Conservation (phyloP, 1,140 invertebrate species). For the Lordiphosa mommai region DNA sequence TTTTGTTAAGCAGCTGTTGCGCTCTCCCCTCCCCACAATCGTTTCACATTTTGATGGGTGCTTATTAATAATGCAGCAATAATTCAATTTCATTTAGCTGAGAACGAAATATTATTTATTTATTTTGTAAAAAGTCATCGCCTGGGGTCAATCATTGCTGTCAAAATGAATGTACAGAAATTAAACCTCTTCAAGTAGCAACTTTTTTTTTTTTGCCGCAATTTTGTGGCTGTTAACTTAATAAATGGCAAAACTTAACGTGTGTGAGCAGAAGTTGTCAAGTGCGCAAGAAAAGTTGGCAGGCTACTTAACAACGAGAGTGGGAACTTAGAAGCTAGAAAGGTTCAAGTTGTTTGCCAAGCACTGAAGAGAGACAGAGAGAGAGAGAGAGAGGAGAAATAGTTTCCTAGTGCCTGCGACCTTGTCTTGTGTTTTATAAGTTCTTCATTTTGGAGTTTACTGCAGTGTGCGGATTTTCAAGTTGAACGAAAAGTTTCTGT, state of each 20-base stretch:
- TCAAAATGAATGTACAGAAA: constrained; percentile 40
- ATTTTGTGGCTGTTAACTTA: constrained; percentile 62
- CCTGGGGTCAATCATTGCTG: no score
- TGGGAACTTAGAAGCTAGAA: background rate
- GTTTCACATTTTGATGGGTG: no score
- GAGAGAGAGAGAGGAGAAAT: no score
- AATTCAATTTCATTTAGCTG: constrained; percentile 17
- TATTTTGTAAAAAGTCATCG: no score
- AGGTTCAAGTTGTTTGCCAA: constrained; percentile 29
- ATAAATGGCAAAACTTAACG: constrained; percentile 38
- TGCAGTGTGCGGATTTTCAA: constrained; percentile 1
- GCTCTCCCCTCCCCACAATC: background rate
- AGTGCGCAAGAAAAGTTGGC: constrained; percentile 36
- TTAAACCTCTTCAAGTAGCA: constrained; percentile 17
- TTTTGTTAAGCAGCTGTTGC: background rate
- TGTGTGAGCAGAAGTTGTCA: constrained; percentile 41
- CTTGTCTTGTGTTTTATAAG: background rate
- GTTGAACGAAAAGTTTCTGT: constrained; percentile 2
- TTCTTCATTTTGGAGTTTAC: background rate
- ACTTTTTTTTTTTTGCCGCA: constrained; percentile 57
- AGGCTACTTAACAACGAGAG: background rate
- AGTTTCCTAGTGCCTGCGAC: constrained; percentile 3
- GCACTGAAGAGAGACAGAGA: no score
- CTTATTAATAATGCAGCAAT: constrained; percentile 34
- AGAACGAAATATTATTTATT: background rate